phyloP scores from a whole-genome alignment of 1,140 invertebrate genomes.

The Oppia nitens region DNA sequence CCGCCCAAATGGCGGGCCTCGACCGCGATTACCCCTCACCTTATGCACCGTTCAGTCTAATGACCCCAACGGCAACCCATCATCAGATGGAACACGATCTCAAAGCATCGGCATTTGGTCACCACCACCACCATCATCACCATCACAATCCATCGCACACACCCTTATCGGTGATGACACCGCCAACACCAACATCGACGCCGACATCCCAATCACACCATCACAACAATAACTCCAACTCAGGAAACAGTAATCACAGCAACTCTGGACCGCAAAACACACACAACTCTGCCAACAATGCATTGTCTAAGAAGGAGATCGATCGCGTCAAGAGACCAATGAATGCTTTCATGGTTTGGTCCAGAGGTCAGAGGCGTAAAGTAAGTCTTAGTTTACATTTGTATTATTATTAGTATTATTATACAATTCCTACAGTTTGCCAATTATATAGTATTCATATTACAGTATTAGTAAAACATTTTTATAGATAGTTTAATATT shows the following conservation, averaged over 20 bases:
- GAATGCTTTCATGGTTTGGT: conserved; percentile 99
- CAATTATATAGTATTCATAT: too few relatives aligned
- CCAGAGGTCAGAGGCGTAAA: conserved; percentile 84
- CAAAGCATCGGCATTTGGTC: conserved; percentile 13
- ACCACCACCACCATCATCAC: conserved; percentile 14
- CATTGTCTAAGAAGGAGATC: conserved; percentile 21
- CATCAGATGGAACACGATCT: conserved; percentile 18
- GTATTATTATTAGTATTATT: neutral
- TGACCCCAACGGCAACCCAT: neutral
- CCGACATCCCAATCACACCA: conserved; percentile 14
- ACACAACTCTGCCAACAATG: conserved; percentile 1
- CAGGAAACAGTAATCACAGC: conserved; percentile 1
- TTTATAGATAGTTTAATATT: too few relatives aligned
- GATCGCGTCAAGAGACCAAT: conserved; percentile 95
- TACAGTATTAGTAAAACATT: neutral
- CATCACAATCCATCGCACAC: conserved; percentile 1
- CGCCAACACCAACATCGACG: conserved; percentile 16
- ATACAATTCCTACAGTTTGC: neutral
- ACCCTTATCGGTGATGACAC: conserved; percentile 17
- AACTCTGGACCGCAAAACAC: neutral
- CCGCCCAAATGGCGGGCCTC: conserved; percentile 18
- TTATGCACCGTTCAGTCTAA: conserved; percentile 17
- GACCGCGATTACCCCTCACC: conserved; percentile 18
- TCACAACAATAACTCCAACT: conserved; percentile 2
- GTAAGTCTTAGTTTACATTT: conserved; percentile 7